phyloP scores from a whole-genome alignment of 2,888 invertebrate species.

The Drosophila affinis region DNA sequence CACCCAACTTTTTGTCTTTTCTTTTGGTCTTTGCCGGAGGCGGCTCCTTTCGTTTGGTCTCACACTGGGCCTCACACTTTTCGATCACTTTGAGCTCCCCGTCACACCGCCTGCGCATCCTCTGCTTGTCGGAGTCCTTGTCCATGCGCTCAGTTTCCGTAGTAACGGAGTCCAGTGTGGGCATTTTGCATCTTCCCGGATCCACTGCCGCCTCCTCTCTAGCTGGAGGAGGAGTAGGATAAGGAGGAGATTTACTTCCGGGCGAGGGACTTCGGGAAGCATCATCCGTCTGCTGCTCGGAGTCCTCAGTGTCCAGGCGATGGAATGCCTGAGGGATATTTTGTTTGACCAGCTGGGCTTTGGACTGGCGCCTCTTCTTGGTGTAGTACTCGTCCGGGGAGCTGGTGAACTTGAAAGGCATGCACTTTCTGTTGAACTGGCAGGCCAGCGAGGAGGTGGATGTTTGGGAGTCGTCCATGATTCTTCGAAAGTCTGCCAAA shows the following conservation, averaged over 20 bases:
- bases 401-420: conserved; percentile 40
- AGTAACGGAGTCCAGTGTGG: background rate
- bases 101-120: background rate
- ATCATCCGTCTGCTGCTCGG: background rate
- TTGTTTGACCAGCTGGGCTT: background rate
- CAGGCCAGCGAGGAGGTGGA: conserved; percentile 71
- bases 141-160: conserved; percentile 1
- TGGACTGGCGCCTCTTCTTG: background rate
- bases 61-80: background rate
- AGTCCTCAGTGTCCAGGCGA: background rate
- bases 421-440: conserved; percentile 61
- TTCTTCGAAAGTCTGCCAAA: conserved; percentile 6
- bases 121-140: background rate
- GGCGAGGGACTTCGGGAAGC: background rate
- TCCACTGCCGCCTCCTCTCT: background rate
- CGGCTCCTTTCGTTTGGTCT: background rate
- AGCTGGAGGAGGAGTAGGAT: background rate
- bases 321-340: background rate
- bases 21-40: conserved; percentile 9
- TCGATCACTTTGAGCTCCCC: background rate
- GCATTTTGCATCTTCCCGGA: background rate
- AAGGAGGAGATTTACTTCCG: background rate
- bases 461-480: conserved; percentile 33
- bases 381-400: conserved; percentile 26
- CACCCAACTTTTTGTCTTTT: conserved; percentile 12